Evolutionary conservation across 2,797 vertebrate genomes (phyloP).

Genomic region (Microcaecilia unicolor): DNA sequence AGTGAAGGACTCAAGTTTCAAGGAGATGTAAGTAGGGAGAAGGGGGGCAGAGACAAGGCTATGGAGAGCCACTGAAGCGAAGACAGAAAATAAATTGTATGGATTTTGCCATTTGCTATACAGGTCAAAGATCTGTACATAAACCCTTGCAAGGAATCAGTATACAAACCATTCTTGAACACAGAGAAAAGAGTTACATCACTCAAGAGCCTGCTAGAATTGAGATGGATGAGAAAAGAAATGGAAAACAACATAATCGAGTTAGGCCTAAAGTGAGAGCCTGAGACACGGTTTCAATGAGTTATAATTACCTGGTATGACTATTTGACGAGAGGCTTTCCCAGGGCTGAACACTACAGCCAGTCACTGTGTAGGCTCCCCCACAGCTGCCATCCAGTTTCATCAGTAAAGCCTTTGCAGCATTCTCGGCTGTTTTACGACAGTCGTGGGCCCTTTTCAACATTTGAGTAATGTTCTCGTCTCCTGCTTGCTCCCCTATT

Average conservation of each 20-base stretch:
- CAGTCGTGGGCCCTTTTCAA: constrained; percentile 74
- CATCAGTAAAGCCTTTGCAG: constrained; percentile 69
- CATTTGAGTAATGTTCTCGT: constrained; percentile 72
- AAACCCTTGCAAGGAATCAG: constrained; percentile 4
- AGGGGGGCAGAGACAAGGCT: not conserved
- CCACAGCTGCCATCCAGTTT: constrained; percentile 76
- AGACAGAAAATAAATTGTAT: not conserved
- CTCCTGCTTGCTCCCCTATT: constrained; percentile 64
- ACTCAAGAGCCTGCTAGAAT: constrained; percentile 3
- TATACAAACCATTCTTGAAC: constrained; percentile 1
- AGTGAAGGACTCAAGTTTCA: not conserved
- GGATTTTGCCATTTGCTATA: constrained; percentile 2
- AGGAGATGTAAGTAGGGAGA: not conserved
- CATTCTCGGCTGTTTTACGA: constrained; percentile 72
- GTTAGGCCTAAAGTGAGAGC: not conserved
- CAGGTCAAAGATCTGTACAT: constrained; percentile 15
- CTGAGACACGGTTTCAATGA: not conserved
- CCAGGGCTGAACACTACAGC: constrained; percentile 70
- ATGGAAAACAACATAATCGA: not conserved
- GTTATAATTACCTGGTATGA: constrained; percentile 64
- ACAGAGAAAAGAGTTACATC: constrained; percentile 3
- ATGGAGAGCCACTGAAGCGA: not conserved
- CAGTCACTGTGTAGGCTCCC: constrained; percentile 57
- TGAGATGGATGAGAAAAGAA: constrained; percentile 1
- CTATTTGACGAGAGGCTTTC: constrained; percentile 79